Percentiles rank a stretch among this genome's conserved stretches.
phyloP scores from a whole-genome alignment of 2,797 vertebrate genomes.

The Perodicticus potto region DNA sequence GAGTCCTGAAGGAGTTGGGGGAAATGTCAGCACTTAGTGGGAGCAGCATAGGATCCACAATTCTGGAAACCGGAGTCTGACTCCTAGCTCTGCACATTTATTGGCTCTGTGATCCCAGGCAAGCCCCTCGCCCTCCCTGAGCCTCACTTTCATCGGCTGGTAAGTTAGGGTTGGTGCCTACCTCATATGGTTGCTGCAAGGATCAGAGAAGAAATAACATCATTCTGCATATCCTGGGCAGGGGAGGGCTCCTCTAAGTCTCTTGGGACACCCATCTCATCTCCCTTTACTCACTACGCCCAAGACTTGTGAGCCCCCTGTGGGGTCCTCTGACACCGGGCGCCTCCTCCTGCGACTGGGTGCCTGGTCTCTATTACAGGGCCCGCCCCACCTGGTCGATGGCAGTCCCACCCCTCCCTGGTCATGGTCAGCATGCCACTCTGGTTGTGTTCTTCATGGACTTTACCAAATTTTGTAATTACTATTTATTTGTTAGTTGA shows the following conservation, averaged over 20 bases:
- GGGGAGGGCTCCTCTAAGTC: neutral
- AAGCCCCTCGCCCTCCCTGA: neutral
- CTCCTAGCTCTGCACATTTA: neutral
- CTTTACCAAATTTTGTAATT: neutral
- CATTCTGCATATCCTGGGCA: neutral
- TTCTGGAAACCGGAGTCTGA: neutral
- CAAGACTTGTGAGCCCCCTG: neutral
- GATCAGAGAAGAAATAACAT: neutral
- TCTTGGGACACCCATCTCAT: neutral
- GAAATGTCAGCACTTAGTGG: neutral
- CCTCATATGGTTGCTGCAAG: neutral
- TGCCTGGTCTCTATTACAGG: neutral
- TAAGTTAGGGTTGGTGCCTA: neutral
- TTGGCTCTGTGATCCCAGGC: neutral
- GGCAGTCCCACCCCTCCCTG: neutral
- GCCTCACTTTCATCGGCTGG: neutral
- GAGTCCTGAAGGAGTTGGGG: neutral
- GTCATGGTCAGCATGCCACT: neutral
- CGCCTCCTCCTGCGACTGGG: neutral
- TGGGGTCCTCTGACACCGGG: fast-evolving
- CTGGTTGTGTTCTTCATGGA: neutral
- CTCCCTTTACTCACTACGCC: neutral
- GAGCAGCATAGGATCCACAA: neutral
- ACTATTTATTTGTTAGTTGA: neutral
- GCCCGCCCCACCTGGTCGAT: neutral